phyloP scores from a whole-genome alignment of 2,113 vertebrate genomes.

The Labeo rohita region DNA sequence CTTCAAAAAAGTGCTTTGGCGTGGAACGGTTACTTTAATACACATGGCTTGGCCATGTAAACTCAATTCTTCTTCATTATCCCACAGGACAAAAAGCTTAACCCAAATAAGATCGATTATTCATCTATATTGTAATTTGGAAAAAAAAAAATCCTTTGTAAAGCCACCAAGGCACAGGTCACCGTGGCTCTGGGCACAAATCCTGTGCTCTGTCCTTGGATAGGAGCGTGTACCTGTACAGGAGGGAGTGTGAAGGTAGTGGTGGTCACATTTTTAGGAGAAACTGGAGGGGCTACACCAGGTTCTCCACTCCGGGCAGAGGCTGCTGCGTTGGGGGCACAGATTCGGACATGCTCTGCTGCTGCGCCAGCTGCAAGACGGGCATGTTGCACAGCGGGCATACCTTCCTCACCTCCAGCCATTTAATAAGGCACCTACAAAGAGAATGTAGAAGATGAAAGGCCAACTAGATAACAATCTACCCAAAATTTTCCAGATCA shows the following conservation, averaged over 20 bases:
- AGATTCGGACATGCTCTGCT: slow-evolving; percentile 83
- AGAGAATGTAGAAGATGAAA: neutral
- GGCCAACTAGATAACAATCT: neutral
- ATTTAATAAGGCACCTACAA: slow-evolving; percentile 97
- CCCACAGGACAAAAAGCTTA: slow-evolving; percentile 48
- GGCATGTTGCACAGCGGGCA: slow-evolving; percentile 98
- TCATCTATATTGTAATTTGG: slow-evolving; percentile 20
- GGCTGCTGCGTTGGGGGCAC: slow-evolving; percentile 82
- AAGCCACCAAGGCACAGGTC: slow-evolving; percentile 54
- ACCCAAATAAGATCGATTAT: slow-evolving; percentile 26
- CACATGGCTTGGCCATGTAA: slow-evolving; percentile 52
- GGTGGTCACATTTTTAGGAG: slow-evolving; percentile 21
- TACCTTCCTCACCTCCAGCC: slow-evolving; percentile 98
- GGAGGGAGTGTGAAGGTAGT: slow-evolving; percentile 53
- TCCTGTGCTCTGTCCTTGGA: slow-evolving; percentile 58
- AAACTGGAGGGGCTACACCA: slow-evolving; percentile 81
- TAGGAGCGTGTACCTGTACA: slow-evolving; percentile 67
- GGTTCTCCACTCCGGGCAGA: slow-evolving; percentile 89
- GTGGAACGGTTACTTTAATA: slow-evolving; percentile 68
- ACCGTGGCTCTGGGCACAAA: slow-evolving; percentile 59
- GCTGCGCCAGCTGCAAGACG: slow-evolving; percentile 92
- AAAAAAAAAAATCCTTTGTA: slow-evolving; percentile 54
- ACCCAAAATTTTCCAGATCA: neutral
- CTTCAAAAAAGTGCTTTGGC: slow-evolving; percentile 86
- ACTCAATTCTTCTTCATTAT: slow-evolving; percentile 64